phyloP scores from a whole-genome alignment of 2,797 vertebrate species.

The Alca torda region DNA sequence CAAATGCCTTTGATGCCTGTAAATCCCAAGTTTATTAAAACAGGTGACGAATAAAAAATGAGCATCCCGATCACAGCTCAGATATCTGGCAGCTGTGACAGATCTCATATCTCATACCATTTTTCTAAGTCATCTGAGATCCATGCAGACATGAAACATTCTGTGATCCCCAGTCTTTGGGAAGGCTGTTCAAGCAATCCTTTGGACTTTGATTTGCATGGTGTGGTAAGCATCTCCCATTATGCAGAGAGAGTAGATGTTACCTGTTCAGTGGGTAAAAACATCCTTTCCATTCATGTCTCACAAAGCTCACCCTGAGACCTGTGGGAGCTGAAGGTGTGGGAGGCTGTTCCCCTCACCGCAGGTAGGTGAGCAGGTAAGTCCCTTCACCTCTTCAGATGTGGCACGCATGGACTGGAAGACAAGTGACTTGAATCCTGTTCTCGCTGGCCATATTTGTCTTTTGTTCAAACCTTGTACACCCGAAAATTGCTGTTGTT shows the following conservation, averaged over 20 bases:
- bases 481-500: background rate
- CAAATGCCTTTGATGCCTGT: background rate
- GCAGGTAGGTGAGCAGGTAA: rapidly evolving
- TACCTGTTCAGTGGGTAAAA: background rate
- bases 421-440: background rate
- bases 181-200: background rate
- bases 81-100: background rate
- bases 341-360: background rate
- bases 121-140: background rate
- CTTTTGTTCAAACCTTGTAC: background rate
- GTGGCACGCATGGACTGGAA: background rate
- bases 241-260: background rate
- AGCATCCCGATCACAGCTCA: background rate
- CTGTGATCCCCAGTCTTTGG: background rate
- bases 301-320: background rate
- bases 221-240: background rate
- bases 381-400: background rate
- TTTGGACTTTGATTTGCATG: background rate
- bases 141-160: background rate
- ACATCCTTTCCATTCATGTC: background rate
- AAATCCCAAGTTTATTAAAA: background rate
- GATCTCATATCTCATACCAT: background rate
- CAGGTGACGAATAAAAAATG: background rate
- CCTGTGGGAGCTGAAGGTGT: background rate
- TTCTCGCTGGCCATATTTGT: background rate